These are phyloP conservation scores for Betta splendens DNA, from an alignment of 2,797 vertebrate species.

Conservation along the genomic window DNA sequence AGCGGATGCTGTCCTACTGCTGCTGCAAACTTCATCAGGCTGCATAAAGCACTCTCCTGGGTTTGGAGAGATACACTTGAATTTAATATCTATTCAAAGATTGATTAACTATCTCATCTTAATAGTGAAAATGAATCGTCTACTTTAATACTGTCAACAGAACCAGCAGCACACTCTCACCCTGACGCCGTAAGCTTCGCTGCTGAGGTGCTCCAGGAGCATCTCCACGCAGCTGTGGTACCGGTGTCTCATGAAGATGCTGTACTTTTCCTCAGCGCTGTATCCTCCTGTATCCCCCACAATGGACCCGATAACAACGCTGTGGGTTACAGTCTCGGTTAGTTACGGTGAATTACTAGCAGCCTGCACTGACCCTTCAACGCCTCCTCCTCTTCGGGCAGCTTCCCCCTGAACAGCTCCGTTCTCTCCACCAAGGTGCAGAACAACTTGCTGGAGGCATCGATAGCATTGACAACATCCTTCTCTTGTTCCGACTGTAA, in stretches of 20 bases:
- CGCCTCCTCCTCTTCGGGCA: conserved; percentile 83
- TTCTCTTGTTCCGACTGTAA: conserved; percentile 83
- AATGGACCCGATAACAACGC: neutral
- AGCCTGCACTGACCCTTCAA: conserved; percentile 73
- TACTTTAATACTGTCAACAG: too few species aligned
- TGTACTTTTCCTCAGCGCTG: conserved; percentile 86
- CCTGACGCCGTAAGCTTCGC: conserved; percentile 80
- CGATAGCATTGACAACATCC: conserved; percentile 71
- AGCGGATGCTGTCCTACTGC: conserved; percentile 84
- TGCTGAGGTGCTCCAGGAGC: conserved; percentile 83
- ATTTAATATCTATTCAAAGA: too few species aligned
- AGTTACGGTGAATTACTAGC: neutral
- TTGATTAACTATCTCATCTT: too few species aligned
- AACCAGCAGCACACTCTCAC: too few species aligned
- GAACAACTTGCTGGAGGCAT: conserved; percentile 84
- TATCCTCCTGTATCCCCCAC: conserved; percentile 61
- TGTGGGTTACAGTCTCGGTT: neutral
- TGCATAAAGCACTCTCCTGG: conserved; percentile 87
- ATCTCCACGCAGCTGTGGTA: conserved; percentile 85
- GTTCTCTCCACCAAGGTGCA: conserved; percentile 82
- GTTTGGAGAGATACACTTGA: too few species aligned
- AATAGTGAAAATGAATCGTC: too few species aligned
- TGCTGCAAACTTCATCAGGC: conserved; percentile 90
- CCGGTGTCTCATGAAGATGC: conserved; percentile 90
- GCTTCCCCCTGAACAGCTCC: conserved; percentile 85